These are phyloP conservation scores for Anomalospiza imberbis DNA, from an alignment of 2,797 vertebrate species.

Conservation along the genomic window DNA sequence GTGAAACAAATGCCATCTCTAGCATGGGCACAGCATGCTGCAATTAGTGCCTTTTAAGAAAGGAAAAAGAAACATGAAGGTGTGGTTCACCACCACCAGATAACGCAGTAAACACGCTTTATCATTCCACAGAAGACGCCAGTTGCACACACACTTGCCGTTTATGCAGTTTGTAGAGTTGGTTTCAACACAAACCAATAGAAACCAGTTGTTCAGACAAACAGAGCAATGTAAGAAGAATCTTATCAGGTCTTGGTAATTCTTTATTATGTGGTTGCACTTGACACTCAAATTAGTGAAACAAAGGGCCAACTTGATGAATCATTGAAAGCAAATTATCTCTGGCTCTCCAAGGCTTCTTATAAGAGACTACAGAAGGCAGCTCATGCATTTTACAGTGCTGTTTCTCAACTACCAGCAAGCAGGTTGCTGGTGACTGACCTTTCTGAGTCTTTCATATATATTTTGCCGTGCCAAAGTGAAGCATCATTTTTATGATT, in stretches of 20 bases:
- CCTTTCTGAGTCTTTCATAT: constrained; percentile 50
- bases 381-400: constrained; percentile 61
- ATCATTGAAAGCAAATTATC: constrained; percentile 72
- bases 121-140: constrained; percentile 37
- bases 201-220: constrained; percentile 57
- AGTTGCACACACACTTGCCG: constrained; percentile 1
- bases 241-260: constrained; percentile 64
- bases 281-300: constrained; percentile 77
- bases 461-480: constrained; percentile 58
- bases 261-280: constrained; percentile 69
- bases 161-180: constrained; percentile 51
- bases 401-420: constrained; percentile 38
- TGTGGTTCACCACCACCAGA: not conserved
- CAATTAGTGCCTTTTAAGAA: constrained; percentile 42
- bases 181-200: constrained; percentile 37
- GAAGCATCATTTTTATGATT: constrained; percentile 67
- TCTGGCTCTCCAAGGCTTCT: constrained; percentile 61
- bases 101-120: not conserved
- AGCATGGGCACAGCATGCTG: not conserved
- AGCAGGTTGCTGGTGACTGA: constrained; percentile 62
- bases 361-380: constrained; percentile 39
- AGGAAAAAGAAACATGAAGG: constrained; percentile 7
- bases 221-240: constrained; percentile 49
- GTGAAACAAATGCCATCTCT: constrained; percentile 51
- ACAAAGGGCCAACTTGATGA: constrained; percentile 75